phyloP scores from a whole-genome alignment of 2,888 invertebrate genomes.

The Galerucella calmariensis region DNA sequence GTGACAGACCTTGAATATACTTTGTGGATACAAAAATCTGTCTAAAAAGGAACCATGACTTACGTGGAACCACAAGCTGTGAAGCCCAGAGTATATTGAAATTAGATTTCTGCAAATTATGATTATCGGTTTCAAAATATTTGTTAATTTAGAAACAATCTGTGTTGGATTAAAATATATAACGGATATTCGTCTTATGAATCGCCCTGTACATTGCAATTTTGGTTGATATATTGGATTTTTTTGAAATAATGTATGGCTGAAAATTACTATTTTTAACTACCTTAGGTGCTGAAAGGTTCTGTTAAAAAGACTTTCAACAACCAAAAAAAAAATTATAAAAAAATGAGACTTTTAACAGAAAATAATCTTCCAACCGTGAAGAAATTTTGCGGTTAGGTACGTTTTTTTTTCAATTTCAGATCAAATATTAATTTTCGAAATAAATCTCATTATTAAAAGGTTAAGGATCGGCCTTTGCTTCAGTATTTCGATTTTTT shows the following conservation, averaged over 20 bases:
- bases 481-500: background rate
- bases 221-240: background rate
- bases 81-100: too few species aligned
- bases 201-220: background rate
- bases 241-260: background rate
- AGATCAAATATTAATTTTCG: constrained; percentile 41
- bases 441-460: constrained; percentile 38
- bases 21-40: too few species aligned
- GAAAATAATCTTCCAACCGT: constrained; percentile 17
- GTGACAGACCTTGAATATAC: too few species aligned
- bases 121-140: too few species aligned
- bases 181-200: too few species aligned
- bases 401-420: constrained; percentile 34
- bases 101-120: too few species aligned
- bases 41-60: too few species aligned
- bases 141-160: too few species aligned
- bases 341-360: constrained; percentile 27
- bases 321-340: background rate
- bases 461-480: constrained; percentile 22
- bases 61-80: too few species aligned
- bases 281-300: background rate
- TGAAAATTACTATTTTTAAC: background rate
- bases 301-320: background rate
- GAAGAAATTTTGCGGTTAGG: constrained; percentile 20
- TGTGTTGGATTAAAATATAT: too few species aligned